Base-by-base conservation (phyloP, 2,113 vertebrate genomes). In the Cyprinodon brontotheroides region DNA sequence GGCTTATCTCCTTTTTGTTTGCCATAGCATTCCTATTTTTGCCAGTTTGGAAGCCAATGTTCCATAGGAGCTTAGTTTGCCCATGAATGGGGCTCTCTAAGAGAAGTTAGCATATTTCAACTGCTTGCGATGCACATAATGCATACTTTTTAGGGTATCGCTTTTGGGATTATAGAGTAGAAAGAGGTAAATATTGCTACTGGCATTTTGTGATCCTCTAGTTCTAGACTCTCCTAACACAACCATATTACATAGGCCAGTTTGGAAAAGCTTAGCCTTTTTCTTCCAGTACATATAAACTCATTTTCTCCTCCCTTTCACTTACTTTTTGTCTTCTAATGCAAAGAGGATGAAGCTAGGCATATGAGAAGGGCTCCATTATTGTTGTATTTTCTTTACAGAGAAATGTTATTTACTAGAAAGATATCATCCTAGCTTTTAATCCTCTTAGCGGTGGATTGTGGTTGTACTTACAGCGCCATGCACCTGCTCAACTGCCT, bases 371-470 rank as follows among this genome's bases (percentile, higher is more conserved):
- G 87, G 87, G 89, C 90, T 91, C 91, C 79, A 91, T 91, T 93
- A 93, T 92, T 92, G 89, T 82, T 87, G 87, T 94, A 87, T 93
- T 93, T 91, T 91, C 84, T 91, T 89, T 91, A 84, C 88, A 83
- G 86, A 87, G 90, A 94, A 93, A 92, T 78, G 84, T 94, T 95
- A 94, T 94, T 94, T 94, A 94, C 93, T 93, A 90, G 92, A 92
- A 92, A 93, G 93, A 94, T 94, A 93, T 94, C 91, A 92, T 93
- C 91, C 93, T 86, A 88, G 87, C 89, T 93, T 91, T 93, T 94
- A 94, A 94, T 95, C 94, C 94, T 94, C 94, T 95, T 95, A 95
- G 91, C 68, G 83, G 86, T 94, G 93, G 92, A 94, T 94, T 94
- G 93, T 75, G 89, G 91, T 94, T 94, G 94, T 94, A 94, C 91